Conservation (phyloP, 2,888 invertebrate species). For the Hoplodrina blanda region DNA sequence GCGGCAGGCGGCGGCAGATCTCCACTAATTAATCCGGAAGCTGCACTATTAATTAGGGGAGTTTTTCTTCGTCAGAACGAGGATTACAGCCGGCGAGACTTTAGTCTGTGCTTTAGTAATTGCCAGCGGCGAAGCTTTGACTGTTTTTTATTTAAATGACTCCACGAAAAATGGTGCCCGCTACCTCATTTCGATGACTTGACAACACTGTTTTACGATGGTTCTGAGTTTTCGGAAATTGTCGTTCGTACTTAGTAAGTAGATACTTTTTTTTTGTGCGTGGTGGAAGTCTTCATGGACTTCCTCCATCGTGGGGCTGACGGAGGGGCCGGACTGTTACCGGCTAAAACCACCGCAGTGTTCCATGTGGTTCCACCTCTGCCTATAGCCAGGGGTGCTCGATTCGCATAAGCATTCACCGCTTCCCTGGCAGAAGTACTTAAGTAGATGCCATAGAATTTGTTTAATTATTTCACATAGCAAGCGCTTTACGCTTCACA, state of each 20-base stretch:
- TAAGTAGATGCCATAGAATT: background rate
- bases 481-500: slow-evolving; percentile 3
- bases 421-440: too few relatives aligned
- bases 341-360: too few relatives aligned
- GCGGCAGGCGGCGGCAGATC: slow-evolving; percentile 69
- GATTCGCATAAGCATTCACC: too few relatives aligned
- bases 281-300: too few relatives aligned
- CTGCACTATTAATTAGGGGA: slow-evolving; percentile 86
- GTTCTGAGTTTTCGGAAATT: background rate
- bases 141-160: slow-evolving; percentile 65
- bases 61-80: slow-evolving; percentile 82
- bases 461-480: background rate
- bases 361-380: too few relatives aligned
- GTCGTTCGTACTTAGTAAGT: background rate
- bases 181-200: slow-evolving; percentile 18
- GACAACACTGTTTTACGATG: slow-evolving; percentile 5
- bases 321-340: too few relatives aligned
- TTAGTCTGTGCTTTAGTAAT: slow-evolving; percentile 80
- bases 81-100: slow-evolving; percentile 78
- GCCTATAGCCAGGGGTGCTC: too few relatives aligned
- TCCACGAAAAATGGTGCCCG: slow-evolving; percentile 17
- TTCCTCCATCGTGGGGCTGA: too few relatives aligned
- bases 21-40: slow-evolving; percentile 84
- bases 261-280: too few relatives aligned
- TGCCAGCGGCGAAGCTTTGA: slow-evolving; percentile 65